Percentiles rank a stretch among this genome's conserved stretches.
These are phyloP conservation scores for Tetragnatha montana DNA, from an alignment of 2,888 invertebrate species.

Conservation along the genomic window DNA sequence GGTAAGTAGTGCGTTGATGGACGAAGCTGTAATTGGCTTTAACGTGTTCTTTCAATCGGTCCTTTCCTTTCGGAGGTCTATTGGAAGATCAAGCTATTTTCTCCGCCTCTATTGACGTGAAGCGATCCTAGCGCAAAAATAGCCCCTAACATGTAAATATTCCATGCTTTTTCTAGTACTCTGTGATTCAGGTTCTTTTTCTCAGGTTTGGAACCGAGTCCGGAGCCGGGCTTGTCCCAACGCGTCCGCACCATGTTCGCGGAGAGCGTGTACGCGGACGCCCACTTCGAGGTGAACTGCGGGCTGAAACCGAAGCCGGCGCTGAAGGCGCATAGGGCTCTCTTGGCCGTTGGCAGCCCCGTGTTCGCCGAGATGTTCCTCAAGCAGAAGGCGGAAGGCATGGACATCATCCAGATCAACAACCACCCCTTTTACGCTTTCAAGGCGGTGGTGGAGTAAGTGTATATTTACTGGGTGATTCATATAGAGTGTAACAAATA, in stretches of 20 bases:
- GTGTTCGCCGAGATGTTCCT: background rate
- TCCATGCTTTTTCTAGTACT: too few species aligned
- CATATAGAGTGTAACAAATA: too few species aligned
- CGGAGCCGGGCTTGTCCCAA: background rate
- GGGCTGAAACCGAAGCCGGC: background rate
- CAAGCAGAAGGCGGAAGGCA: background rate
- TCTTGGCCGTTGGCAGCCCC: background rate
- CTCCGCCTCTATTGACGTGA: too few species aligned
- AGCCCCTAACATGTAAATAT: too few species aligned
- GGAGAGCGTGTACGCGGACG: background rate
- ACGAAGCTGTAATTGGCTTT: too few species aligned
- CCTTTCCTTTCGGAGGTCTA: too few species aligned
- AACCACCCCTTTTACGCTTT: background rate
- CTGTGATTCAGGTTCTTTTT: too few species aligned
- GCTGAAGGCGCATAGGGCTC: background rate
- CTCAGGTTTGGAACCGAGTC: background rate
- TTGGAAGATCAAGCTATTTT: too few species aligned
- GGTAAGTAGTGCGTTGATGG: too few species aligned
- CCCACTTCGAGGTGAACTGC: background rate
- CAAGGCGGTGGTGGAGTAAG: conserved; percentile 1
- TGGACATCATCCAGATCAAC: background rate
- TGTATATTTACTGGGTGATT: too few species aligned
- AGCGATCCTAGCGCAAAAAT: too few species aligned
- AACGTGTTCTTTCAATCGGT: too few species aligned
- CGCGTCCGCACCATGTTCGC: background rate